Base-by-base conservation (phyloP, 30 jellyfish, hydroid and myxozoan genomes). In the Pseudorhiza aurosa region DNA sequence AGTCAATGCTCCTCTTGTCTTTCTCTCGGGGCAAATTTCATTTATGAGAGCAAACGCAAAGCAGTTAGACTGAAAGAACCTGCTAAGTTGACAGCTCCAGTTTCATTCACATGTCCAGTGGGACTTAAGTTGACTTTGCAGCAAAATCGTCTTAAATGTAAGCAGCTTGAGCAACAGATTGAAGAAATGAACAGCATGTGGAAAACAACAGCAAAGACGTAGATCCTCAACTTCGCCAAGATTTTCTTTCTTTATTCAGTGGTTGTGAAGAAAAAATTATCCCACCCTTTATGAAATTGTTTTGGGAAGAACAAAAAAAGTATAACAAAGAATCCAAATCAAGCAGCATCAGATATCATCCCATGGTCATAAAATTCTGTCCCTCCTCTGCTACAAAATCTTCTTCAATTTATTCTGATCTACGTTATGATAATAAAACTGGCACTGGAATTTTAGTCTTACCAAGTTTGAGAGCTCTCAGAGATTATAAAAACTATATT, bases 261-360 rank as follows among this genome's bases (percentile, higher is more conserved):
- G 39, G 65, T 44, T 72, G 85, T 33, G 75, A 72, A 29, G 73
- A 72, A 36, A 72, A 73, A 59, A 50, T 47, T 47, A 47, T 77
- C n/a, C 81, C 90, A 31, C 90, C 90, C 6, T 77, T 77, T 39
- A 77, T 77, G 90, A 60, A 62, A 55, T 44, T 77, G 37, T 77
- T 77, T 49, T 77, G 90, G 90, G 82, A 77, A 57, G 90, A 77
- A 26, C 85, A 72, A 51, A 74, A 72, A 58, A 72, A 72, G 25
- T 72, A 72, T 50, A 50, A 43, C 29, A 27, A 12, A 50, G 53
- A 58, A 46, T 35, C 85, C 4, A 15, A 25, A 69, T 40, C 83
- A 21, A 47, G 35, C 22, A 47, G 35, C 22, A 58, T 30, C 32
- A 27, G 82, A 33, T 68, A 68, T 43, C 82, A 68, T 68, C 82